Evolutionary conservation across 1,140 invertebrate genomes (phyloP).

Genomic region (Latrodectus geometricus): DNA sequence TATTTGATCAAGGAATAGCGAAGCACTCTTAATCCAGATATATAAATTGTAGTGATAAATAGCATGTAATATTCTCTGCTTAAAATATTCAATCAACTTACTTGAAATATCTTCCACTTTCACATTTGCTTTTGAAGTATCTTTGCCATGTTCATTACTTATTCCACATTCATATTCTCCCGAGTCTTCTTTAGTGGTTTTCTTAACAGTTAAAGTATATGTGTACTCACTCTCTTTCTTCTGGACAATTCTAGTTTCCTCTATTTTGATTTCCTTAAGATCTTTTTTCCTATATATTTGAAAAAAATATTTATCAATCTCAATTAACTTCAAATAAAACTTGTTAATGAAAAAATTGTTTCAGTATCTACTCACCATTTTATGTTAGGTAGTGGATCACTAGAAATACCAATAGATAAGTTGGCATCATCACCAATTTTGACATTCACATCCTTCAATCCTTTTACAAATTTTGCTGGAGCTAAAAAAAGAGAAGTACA

Average conservation of each 20-base stretch:
- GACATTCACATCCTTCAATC: constrained; percentile 74
- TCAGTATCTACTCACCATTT: constrained; percentile 71
- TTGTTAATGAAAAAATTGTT: neutral
- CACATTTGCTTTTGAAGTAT: constrained; percentile 61
- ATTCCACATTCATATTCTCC: constrained; percentile 82
- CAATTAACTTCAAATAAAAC: no score
- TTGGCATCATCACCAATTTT: constrained; percentile 83
- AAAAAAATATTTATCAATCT: neutral
- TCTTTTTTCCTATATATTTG: constrained; percentile 41
- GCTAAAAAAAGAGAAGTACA: constrained; percentile 73
- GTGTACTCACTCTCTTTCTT: constrained; percentile 77
- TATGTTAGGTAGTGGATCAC: constrained; percentile 82
- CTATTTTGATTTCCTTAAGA: constrained; percentile 46
- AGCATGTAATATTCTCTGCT: neutral
- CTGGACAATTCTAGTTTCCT: constrained; percentile 75
- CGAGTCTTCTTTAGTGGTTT: constrained; percentile 83
- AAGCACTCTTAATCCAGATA: neutral
- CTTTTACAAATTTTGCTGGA: constrained; percentile 59
- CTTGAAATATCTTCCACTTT: constrained; percentile 65
- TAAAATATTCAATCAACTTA: neutral
- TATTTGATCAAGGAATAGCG: no score
- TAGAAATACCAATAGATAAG: constrained; percentile 80
- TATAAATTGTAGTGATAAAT: no score
- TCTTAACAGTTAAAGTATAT: constrained; percentile 84
- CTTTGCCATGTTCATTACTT: constrained; percentile 63